These are phyloP conservation scores for Drosophila diplacantha DNA, from an alignment of 2,888 invertebrate species.

Conservation along the genomic window DNA sequence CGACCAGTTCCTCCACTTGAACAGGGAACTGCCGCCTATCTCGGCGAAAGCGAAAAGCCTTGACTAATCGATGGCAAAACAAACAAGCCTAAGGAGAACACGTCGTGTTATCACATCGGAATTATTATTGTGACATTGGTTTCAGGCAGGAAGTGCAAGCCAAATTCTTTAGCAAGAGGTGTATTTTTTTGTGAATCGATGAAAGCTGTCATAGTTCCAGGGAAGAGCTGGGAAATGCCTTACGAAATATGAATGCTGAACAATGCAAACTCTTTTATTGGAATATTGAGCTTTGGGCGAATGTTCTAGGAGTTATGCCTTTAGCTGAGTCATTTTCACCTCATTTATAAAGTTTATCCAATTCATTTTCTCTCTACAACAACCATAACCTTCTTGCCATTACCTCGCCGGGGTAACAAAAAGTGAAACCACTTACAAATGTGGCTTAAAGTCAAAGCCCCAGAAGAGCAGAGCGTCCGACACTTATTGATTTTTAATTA, in stretches of 20 bases:
- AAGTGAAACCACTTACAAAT: conserved; percentile 28
- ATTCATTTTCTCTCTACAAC: conserved; percentile 3
- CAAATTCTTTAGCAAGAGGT: not conserved
- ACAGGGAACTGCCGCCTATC: conserved; percentile 16
- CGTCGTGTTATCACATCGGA: conserved; percentile 2
- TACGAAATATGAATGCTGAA: not conserved
- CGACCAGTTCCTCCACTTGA: conserved; percentile 5
- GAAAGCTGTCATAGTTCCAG: not conserved
- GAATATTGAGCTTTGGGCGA: not conserved
- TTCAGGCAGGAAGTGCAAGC: conserved; percentile 7
- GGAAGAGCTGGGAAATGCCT: not conserved
- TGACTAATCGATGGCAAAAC: conserved; percentile 24
- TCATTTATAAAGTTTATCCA: not conserved
- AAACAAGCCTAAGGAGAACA: not conserved
- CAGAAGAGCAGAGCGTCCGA: conserved; percentile 1
- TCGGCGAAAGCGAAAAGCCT: conserved; percentile 4
- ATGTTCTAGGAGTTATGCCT: not conserved
- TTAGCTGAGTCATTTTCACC: conserved; percentile 3
- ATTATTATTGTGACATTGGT: conserved; percentile 1
- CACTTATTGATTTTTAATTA: conserved; percentile 59
- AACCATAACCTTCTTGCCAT: not conserved
- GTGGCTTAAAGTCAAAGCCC: conserved; percentile 12
- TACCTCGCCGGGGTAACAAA: conserved; percentile 1
- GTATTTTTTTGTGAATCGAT: no score
- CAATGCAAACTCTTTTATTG: not conserved